Evolutionary conservation across 1,140 invertebrate genomes (phyloP).

Genomic region (Mycetomoellerius zeteki): DNA sequence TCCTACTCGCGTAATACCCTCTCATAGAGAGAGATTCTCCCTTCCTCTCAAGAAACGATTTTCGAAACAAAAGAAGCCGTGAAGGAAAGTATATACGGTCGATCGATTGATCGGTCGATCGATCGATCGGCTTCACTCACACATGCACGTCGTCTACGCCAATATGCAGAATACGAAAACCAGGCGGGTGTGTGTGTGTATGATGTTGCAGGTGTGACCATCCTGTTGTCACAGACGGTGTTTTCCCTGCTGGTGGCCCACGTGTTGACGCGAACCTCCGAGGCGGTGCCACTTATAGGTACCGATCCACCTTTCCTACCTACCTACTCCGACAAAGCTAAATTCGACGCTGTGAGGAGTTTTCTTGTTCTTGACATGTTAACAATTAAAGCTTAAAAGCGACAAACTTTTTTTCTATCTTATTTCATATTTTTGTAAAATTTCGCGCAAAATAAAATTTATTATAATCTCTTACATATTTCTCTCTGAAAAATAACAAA

Average conservation of each 20-base stretch:
- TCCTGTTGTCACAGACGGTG: conserved; percentile 99
- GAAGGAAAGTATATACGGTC: background rate
- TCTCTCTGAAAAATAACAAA: background rate
- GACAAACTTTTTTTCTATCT: background rate
- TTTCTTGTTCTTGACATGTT: background rate
- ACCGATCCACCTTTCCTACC: conserved; percentile 82
- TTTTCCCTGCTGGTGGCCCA: conserved; percentile 99
- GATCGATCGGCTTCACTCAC: conserved; percentile 57
- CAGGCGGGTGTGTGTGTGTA: conserved; percentile 83
- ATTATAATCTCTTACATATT: background rate
- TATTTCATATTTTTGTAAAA: background rate
- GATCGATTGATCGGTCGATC: conserved; percentile 4
- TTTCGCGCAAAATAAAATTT: conserved; percentile 2
- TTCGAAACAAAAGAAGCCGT: background rate
- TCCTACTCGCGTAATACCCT: background rate
- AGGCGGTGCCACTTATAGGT: conserved; percentile 99
- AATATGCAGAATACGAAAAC: conserved; percentile 70
- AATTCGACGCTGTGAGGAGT: conserved; percentile 43
- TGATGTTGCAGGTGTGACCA: conserved; percentile 98
- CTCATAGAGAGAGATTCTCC: background rate
- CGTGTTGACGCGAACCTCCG: conserved; percentile 98
- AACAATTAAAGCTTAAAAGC: background rate
- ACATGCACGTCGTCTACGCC: conserved; percentile 80
- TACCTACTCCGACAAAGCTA: conserved; percentile 41
- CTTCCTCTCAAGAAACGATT: background rate